Evolutionary conservation across 1,140 invertebrate species (phyloP), one percentile per base, ranked within the genome.

Genomic region (Drosophila bipectinata): DNA sequence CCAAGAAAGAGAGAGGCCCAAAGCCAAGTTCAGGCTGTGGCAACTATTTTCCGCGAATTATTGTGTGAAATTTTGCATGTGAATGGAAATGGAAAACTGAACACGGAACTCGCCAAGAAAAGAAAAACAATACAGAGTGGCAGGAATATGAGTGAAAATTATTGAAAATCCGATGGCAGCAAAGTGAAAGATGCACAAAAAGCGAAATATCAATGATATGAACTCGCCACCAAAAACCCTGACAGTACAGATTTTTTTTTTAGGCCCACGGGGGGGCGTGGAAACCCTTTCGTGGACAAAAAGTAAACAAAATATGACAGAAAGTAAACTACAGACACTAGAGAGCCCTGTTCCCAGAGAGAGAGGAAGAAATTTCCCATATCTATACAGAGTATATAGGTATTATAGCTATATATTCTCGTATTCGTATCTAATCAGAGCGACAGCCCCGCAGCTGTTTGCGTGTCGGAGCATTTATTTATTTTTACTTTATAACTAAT

Each of bases 61-160:
- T 77, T 83, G 83, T 87, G 83, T 88, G 83, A 88, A 83, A 76
- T 88, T 88, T 87, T 87, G 79, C 83, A 83, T 87, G 83, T 87
- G 79, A 87, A 83, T 89, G 79, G 64, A 78, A 78, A 82, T 37
- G 34, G 4, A 47, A 47, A 47, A 47, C 24, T 67, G 71, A 55
- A 59, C 56, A 77, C 60, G 51, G 55, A 79, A 82, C 64, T 60
- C 21, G 21, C 21, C 3, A 21, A 21, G 21, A 21, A 21, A 21
- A 64, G 58, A 48, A 34, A 47, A 21, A 81, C 68, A 80, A 76
- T 51, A 62, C 77, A 60, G 54, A 54, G 21, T 41, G 47, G 64
- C 30, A 32, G 51, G 59, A 75, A 58, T 58, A 52, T 26, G 45
- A 66, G 58, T 56, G 39, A 76, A 76, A 66, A 69, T 55, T 51